These are phyloP conservation scores for Scarus forsteni DNA, from an alignment of 2,797 vertebrate species.

Conservation along the genomic window DNA sequence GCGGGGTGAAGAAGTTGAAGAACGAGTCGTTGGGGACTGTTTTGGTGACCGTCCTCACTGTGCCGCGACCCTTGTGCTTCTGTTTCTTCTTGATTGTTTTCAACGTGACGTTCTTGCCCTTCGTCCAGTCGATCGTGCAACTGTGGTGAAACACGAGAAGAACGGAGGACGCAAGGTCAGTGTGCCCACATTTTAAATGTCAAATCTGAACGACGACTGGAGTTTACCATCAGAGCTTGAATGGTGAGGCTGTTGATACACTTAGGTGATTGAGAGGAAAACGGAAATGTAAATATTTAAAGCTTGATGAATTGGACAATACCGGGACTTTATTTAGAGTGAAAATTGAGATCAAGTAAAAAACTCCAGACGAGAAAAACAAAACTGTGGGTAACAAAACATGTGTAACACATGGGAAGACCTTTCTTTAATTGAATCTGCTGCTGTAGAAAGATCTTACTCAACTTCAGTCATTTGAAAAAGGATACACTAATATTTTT, in stretches of 20 bases:
- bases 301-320: no score
- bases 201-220: background rate
- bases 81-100: constrained; percentile 99
- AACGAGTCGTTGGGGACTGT: constrained; percentile 98
- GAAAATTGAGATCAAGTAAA: no score
- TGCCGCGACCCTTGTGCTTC: constrained; percentile 99
- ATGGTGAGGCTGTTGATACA: background rate
- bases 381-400: no score
- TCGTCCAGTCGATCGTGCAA: constrained; percentile 97
- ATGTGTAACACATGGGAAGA: no score
- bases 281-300: background rate
- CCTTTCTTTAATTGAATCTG: no score
- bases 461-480: no score
- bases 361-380: no score
- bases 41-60: constrained; percentile 97
- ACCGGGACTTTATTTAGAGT: no score
- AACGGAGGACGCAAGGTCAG: constrained; percentile 32
- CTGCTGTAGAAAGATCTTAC: no score
- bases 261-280: background rate
- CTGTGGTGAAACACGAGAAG: constrained; percentile 71
- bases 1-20: constrained; percentile 98
- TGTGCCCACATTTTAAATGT: background rate
- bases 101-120: constrained; percentile 98
- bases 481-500: no score
- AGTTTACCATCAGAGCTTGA: background rate